Evolutionary conservation across 2,797 vertebrate genomes (phyloP), one percentile per base, ranked within the genome.

Genomic region (Adelosebastes latens): DNA sequence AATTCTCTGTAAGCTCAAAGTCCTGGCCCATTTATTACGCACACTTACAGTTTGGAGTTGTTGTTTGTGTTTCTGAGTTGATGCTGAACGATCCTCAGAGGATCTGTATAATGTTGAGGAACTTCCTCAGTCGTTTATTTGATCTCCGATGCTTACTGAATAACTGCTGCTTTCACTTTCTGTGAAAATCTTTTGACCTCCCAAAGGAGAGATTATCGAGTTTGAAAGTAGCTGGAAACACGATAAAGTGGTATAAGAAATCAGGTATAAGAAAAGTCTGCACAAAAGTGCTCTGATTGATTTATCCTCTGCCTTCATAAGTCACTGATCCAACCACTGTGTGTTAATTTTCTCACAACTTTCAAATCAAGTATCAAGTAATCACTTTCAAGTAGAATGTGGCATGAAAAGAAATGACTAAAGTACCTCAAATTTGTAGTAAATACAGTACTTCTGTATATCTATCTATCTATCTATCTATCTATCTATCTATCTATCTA

Each of bases 1-100:
- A 84, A 90, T 52, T 85, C 59, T 75, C 72, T 66, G 56, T 81
- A 58, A 74, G 64, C 69, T 80, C 32, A 24, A 79, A 58, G 8
- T 67, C 31, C 3, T 1, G 20, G 1, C 5, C 13, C n/a, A 39
- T 31, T 49, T 20, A 49, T 49, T 49, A 49, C 20, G 46, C 46
- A 49, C 70, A 71, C 68, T 80, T 68, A 11, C 14, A 66, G 55
- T 64, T 70, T 4, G 6, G 14, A 76, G 39, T 5, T 72, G 60
- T 29, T 61, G 10, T 80, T 77, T 69, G 13, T 67, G 24, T 59
- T 62, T 36, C 70, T 58, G 55, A 13, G 31, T 39, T 34, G 27
- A 79, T 56, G 65, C 39, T 64, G 39, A 80, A 55, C 4, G 14
- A 74, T 34, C 60, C 79, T 27, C 24, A 27, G 10, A 42, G 34